A percentile compares a stretch with the other conserved stretches of the same genome.
Evolutionary conservation across 2,888 invertebrate species (phyloP).

Genomic region (Dryobotodes eremita): DNA sequence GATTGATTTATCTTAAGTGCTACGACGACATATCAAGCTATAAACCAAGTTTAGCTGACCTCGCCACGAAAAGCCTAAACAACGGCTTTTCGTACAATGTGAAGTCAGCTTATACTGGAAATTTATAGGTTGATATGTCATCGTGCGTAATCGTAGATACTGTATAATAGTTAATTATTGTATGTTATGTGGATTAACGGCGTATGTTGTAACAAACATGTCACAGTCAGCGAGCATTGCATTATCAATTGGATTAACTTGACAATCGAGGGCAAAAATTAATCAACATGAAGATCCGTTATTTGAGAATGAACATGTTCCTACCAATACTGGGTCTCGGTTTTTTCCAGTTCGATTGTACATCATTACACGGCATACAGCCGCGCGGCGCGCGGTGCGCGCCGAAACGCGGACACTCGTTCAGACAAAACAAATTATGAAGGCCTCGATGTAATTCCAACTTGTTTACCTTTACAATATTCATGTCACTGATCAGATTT

Average conservation of each 20-base stretch:
- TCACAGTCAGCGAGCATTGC: constrained; percentile 17
- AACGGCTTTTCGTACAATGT: no score
- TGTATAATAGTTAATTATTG: neutral
- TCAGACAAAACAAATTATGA: constrained; percentile 67
- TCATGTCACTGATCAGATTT: constrained; percentile 56
- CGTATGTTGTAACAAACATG: constrained; percentile 19
- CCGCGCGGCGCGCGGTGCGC: constrained; percentile 4
- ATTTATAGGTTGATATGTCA: no score
- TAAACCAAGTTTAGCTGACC: no score
- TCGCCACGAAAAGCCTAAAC: no score
- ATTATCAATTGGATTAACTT: constrained; percentile 67
- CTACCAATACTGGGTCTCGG: constrained; percentile 73
- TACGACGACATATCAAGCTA: no score
- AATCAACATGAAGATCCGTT: constrained; percentile 79
- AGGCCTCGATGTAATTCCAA: constrained; percentile 63
- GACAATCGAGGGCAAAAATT: constrained; percentile 77
- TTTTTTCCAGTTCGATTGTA: constrained; percentile 78
- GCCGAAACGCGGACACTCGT: constrained; percentile 57
- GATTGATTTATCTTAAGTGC: neutral
- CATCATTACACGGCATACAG: constrained; percentile 30
- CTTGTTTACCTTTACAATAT: constrained; percentile 69
- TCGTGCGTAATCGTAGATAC: neutral
- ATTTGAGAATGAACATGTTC: constrained; percentile 73
- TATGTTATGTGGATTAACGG: neutral
- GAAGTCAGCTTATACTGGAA: no score